phyloP scores from a whole-genome alignment of 2,888 invertebrate genomes.

The Philaethria dido region DNA sequence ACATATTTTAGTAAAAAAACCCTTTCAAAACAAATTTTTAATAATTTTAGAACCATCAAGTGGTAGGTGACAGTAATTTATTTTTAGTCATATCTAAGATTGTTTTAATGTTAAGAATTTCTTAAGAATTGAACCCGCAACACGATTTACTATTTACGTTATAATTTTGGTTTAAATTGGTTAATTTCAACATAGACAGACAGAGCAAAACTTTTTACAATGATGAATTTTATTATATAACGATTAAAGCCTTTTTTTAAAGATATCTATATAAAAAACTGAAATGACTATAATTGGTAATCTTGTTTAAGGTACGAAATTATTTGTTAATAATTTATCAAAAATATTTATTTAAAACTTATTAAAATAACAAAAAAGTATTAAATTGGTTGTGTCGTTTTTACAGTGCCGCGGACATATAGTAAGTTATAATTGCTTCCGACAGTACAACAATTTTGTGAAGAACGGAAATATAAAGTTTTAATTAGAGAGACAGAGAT shows the following conservation, averaged over 20 bases:
- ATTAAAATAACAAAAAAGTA: not conserved
- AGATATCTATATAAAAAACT: not conserved
- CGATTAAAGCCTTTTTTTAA: not conserved
- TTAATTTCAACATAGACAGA: too few relatives aligned
- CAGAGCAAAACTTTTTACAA: too few relatives aligned
- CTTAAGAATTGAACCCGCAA: not conserved
- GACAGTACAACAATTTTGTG: constrained; percentile 33
- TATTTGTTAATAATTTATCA: not conserved
- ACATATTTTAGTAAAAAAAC: too few relatives aligned
- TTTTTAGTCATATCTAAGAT: too few relatives aligned
- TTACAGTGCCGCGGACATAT: constrained; percentile 9
- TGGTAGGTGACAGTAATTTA: too few relatives aligned
- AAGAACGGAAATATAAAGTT: constrained; percentile 20
- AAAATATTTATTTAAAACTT: not conserved
- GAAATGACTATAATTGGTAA: not conserved
- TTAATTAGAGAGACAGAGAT: constrained; percentile 37
- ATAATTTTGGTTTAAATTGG: too few relatives aligned
- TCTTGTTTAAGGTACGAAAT: not conserved
- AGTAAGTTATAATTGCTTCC: constrained; percentile 38
- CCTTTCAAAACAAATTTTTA: too few relatives aligned
- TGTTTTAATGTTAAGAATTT: too few relatives aligned
- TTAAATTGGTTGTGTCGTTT: not conserved
- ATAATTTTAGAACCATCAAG: too few relatives aligned
- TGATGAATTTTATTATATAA: too few relatives aligned
- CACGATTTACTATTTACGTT: too few relatives aligned